Conservation (phyloP, 2,888 invertebrate genomes). For the Pycnomerus fuliginosus region DNA sequence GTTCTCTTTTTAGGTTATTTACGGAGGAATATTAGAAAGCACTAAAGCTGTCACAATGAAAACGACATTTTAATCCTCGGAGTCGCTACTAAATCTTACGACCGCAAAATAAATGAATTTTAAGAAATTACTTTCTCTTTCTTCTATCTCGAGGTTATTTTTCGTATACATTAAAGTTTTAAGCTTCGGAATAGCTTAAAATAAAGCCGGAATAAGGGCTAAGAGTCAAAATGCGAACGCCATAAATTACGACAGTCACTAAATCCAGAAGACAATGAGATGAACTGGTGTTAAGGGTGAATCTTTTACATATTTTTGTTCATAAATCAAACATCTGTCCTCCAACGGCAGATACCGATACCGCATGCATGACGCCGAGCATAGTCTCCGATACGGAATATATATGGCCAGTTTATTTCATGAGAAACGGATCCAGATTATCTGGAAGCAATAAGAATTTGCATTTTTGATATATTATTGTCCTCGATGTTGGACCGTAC, state of each 20-base stretch:
- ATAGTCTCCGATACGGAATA: conserved; percentile 37
- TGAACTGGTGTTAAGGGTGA: neutral
- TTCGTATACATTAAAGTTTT: conserved; percentile 46
- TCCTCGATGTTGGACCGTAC: conserved; percentile 16
- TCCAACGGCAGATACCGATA: conserved; percentile 34
- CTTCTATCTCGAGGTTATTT: conserved; percentile 40
- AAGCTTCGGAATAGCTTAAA: conserved; percentile 41
- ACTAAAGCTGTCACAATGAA: conserved; percentile 51
- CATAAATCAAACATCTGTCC: conserved; percentile 39
- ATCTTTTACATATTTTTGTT: conserved; percentile 9
- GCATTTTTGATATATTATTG: conserved; percentile 27
- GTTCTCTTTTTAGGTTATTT: conserved; percentile 52
- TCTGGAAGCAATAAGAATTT: conserved; percentile 28
- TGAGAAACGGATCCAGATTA: conserved; percentile 33
- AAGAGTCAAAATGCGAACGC: conserved; percentile 37
- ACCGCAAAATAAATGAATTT: conserved; percentile 53
- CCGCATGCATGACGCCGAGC: conserved; percentile 37
- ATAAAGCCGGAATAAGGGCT: conserved; percentile 41
- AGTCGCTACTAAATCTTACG: conserved; percentile 43
- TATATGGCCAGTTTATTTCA: conserved; percentile 42
- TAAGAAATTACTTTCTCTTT: conserved; percentile 47
- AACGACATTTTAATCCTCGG: conserved; percentile 53
- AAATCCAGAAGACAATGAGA: neutral
- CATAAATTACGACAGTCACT: conserved; percentile 44
- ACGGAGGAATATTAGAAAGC: conserved; percentile 53